These are phyloP conservation scores for Phasia obesa DNA, from an alignment of 2,888 invertebrate species.

Conservation along the genomic window DNA sequence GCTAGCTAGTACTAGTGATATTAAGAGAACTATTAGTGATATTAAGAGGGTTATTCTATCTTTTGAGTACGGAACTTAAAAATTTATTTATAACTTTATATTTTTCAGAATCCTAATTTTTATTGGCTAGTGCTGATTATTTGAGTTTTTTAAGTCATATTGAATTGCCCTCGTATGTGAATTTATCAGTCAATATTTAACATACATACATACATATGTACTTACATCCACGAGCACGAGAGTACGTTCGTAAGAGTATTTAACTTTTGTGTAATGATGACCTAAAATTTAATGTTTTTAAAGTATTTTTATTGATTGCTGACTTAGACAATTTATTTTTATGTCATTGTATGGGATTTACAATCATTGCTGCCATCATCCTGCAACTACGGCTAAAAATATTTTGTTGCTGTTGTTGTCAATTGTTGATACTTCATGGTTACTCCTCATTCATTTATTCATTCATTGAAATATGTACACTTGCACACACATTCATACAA, in stretches of 20 bases:
- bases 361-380: slow-evolving; percentile 48
- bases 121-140: too few relatives aligned
- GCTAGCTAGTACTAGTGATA: too few relatives aligned
- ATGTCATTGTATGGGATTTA: slow-evolving; percentile 70
- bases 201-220: background rate
- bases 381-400: slow-evolving; percentile 23
- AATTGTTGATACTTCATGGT: slow-evolving; percentile 60
- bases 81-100: too few relatives aligned
- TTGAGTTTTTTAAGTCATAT: too few relatives aligned
- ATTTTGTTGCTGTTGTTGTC: slow-evolving; percentile 26
- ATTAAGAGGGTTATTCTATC: too few relatives aligned
- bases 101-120: too few relatives aligned
- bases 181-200: slow-evolving; percentile 31
- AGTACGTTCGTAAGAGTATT: slow-evolving; percentile 8
- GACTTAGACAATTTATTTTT: slow-evolving; percentile 71
- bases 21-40: too few relatives aligned
- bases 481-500: background rate
- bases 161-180: background rate
- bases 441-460: slow-evolving; percentile 62
- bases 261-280: slow-evolving; percentile 68
- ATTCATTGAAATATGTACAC: slow-evolving; percentile 26
- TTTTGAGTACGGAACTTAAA: too few relatives aligned
- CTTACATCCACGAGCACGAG: background rate
- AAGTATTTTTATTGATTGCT: slow-evolving; percentile 72
- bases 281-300: slow-evolving; percentile 70